These are phyloP conservation scores for Homarus gammarus DNA, from an alignment of 2,888 invertebrate species.

Conservation along the genomic window DNA sequence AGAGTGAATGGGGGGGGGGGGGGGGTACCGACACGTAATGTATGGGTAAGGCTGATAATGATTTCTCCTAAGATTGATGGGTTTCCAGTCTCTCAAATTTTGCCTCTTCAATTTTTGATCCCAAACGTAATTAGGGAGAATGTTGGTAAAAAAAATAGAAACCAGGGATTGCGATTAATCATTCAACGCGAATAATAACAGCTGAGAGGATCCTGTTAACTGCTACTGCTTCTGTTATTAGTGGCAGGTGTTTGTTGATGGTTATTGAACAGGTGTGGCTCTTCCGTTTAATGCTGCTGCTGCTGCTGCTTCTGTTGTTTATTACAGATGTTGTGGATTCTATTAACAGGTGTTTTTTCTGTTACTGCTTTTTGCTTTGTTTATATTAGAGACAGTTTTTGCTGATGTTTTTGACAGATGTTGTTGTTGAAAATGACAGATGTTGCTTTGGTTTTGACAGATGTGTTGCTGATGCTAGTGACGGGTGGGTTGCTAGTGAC, in stretches of 20 bases:
- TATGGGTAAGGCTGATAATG: slow-evolving; percentile 63
- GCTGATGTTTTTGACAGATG: neutral
- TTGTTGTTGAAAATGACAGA: neutral
- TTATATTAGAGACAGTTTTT: neutral
- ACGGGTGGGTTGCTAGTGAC: neutral
- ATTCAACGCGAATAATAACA: slow-evolving; percentile 37
- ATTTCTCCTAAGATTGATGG: slow-evolving; percentile 68
- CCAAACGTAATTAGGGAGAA: slow-evolving; percentile 68
- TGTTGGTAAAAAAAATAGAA: slow-evolving; percentile 53
- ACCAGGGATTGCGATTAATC: slow-evolving; percentile 61
- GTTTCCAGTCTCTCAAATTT: slow-evolving; percentile 68
- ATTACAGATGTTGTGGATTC: too few relatives aligned
- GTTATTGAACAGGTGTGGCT: neutral
- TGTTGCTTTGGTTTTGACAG: neutral
- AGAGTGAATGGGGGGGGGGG: too few relatives aligned
- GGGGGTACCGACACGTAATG: slow-evolving; percentile 39
- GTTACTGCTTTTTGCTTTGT: neutral
- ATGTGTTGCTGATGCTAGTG: too few relatives aligned
- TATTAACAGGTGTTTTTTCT: neutral
- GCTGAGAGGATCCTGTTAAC: neutral
- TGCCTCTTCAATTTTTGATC: slow-evolving; percentile 70
- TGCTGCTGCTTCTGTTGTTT: too few relatives aligned
- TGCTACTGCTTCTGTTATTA: neutral
- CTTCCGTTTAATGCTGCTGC: neutral
- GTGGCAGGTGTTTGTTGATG: neutral